Evolutionary conservation across 2,797 vertebrate genomes (phyloP), one percentile per base, ranked within the genome.

Genomic region (Oceanodroma leucorhoa): DNA sequence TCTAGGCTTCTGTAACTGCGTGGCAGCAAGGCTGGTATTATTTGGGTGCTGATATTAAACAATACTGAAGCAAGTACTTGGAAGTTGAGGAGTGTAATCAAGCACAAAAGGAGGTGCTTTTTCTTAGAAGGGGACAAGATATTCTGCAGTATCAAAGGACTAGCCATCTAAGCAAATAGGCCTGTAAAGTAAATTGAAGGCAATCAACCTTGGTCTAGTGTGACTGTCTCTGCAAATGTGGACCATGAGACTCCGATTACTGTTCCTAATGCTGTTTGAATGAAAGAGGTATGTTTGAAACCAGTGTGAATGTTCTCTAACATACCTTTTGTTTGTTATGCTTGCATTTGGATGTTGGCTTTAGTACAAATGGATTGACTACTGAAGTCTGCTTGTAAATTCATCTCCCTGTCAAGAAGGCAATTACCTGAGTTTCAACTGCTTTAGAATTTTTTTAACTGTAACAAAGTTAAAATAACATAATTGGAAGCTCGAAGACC

Each of bases 241-340:
- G 55, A 29, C 27, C 2, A 0, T 48, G 30, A n/a, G 70, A 21
- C 27, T 50, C 22, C 0, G 1, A 8, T 57, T 54, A 17, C 36
- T 46, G 26, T 58, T 62, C 22, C 38, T 54, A 46, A 51, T 0
- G 0, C 4, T 8, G 10, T 50, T 53, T 51, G 22, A 67, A 30
- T 23, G 23, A 16, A 54, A 51, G 53, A 30, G 13, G 5, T 45
- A 3, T 24, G 50, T 58, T 60, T 34, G 30, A 87, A 94, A 53
- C 16, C 10, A 13, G 3, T 11, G 11, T 36, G 60, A n/a, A 8
- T n/a, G 16, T 85, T 81, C 19, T 87, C 53, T 45, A 30, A 26
- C 11, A 1, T 78, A 36, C 6, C 12, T 72, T 22, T 67, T 71
- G 24, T 53, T 45, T 76, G 34, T 60, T 73, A 11, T 10, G 48